Evolutionary conservation across 2,888 invertebrate genomes (phyloP).

Genomic region (Globia sparganii): DNA sequence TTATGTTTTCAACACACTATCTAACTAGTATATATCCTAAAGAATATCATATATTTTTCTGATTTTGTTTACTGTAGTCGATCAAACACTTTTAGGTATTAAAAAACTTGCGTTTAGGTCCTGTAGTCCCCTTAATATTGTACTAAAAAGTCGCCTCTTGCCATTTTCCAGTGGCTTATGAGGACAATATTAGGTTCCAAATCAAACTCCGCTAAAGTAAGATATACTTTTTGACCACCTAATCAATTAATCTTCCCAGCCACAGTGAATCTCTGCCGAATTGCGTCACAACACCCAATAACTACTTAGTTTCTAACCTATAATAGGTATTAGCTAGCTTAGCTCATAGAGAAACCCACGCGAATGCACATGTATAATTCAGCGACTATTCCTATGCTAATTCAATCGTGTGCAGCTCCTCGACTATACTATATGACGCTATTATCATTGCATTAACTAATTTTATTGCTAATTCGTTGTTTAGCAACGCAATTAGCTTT

Average conservation of each 20-base stretch:
- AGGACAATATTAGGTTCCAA: not conserved
- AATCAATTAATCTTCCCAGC: not conserved
- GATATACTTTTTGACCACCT: not conserved
- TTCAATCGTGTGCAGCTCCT: constrained; percentile 33
- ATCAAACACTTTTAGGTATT: no score
- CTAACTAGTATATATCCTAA: no score
- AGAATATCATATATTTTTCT: no score
- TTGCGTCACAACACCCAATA: not conserved
- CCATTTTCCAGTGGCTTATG: not conserved
- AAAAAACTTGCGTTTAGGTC: no score
- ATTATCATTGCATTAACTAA: constrained; percentile 36
- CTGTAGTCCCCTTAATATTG: not conserved
- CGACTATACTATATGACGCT: not conserved
- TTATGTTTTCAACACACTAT: no score
- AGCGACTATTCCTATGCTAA: constrained; percentile 30
- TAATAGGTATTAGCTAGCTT: not conserved
- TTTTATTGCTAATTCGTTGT: constrained; percentile 40
- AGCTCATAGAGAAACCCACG: constrained; percentile 4
- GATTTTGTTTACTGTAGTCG: no score
- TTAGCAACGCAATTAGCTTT: constrained; percentile 8
- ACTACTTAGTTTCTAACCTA: not conserved
- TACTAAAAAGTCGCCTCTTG: not conserved
- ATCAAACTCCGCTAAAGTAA: not conserved
- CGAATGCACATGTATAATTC: constrained; percentile 34
- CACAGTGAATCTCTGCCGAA: not conserved